phyloP scores from a whole-genome alignment of 2,797 vertebrate species.

The Poeciliopsis turneri region DNA sequence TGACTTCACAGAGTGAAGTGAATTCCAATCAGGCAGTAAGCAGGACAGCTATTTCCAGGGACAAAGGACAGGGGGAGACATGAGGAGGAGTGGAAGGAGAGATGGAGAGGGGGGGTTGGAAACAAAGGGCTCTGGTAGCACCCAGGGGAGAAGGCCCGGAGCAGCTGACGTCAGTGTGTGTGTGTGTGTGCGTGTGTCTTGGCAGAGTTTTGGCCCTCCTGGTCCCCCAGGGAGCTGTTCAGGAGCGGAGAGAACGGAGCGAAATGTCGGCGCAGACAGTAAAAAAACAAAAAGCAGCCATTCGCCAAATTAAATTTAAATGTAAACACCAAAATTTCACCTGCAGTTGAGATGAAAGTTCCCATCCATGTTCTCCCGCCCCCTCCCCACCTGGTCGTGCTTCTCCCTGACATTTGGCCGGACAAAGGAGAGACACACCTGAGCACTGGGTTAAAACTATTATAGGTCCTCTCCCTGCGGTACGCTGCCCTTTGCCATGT shows the following conservation, averaged over 20 bases:
- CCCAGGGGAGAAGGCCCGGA: conserved; percentile 96
- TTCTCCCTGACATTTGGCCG: conserved; percentile 84
- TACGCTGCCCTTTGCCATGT: conserved; percentile 78
- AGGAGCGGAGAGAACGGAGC: conserved; percentile 86
- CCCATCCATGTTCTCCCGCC: conserved; percentile 18
- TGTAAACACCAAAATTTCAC: not conserved
- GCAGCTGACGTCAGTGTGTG: conserved; percentile 91
- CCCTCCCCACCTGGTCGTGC: conserved; percentile 39
- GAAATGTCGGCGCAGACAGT: conserved; percentile 43
- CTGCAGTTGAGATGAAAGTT: conserved; percentile 14
- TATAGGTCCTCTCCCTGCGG: conserved; percentile 77
- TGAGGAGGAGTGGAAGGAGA: conserved; percentile 86
- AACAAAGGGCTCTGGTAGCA: conserved; percentile 84
- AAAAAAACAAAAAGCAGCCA: conserved; percentile 40
- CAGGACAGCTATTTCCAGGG: conserved; percentile 97
- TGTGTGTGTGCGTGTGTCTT: conserved; percentile 86
- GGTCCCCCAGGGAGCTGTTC: conserved; percentile 87
- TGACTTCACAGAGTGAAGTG: conserved; percentile 79
- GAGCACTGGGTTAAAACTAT: conserved; percentile 84
- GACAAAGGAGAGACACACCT: conserved; percentile 84
- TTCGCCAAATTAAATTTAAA: conserved; percentile 9
- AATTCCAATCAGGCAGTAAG: conserved; percentile 98
- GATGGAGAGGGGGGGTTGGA: conserved; percentile 65
- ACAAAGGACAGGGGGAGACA: conserved; percentile 93
- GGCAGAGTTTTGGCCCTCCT: conserved; percentile 90